Base-by-base conservation (phyloP, 1,140 invertebrate genomes). In the Trachymyrmex cornetzi region DNA sequence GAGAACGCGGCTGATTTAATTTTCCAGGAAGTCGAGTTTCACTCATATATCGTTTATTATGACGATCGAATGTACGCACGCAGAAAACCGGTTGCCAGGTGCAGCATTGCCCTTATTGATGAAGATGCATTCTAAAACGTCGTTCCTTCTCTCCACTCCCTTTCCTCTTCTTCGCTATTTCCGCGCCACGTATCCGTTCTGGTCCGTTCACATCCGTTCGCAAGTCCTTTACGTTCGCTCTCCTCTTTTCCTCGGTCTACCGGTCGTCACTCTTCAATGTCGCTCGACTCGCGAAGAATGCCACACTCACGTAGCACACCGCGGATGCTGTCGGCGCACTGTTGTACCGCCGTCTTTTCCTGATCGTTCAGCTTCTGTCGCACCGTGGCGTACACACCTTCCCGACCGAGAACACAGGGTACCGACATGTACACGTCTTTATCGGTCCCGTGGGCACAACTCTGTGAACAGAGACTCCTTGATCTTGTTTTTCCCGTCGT, bases 341-440 rank as follows among this genome's bases (percentile, higher is more conserved):
- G 94, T 80, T 96, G 94, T 38, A 97, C 91, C 85, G 95, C 93
- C 12, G 93, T 88, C 85, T 94, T 94, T 92, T 97, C 97, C 9
- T 93, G 90, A 34, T 96, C 94, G 57, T 91, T 96, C 71, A 97
- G 93, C 44, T 95, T 95, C 92, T 96, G 96, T 85, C 96, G 95
- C 63, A 97, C 94, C 66, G 96, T 95, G 88, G 96, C 94, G 86
- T 95, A 95, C 71, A 97, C 94, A 74, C 97, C 96, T 80, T 95
- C 95, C 22, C 95, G 94, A 67, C 96, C 96, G 57, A 97, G 89
- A 69, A 97, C 96, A 88, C 95, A 96, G 22, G 96, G 97, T 50
- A 97, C 91, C 66, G 96, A 96, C 92, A 97, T 94, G 91, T 96
- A 97, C 75, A 97, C 96, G 80, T 97, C 96, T 84, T 96, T 94